Conservation (phyloP, 1,140 invertebrate species). For the Drosophila teissieri region DNA sequence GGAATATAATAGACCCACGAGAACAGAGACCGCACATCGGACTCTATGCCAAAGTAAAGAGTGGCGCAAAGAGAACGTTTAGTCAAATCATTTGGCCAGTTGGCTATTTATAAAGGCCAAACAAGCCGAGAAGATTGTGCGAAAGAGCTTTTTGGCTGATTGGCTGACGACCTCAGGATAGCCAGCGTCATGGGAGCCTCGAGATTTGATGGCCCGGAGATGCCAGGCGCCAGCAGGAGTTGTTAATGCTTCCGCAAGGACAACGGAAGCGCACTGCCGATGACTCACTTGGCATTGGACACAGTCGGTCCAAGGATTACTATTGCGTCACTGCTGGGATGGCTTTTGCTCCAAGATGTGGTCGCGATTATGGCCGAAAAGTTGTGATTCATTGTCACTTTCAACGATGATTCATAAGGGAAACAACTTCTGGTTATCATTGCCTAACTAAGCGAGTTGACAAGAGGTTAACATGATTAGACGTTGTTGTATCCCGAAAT, state of each 20-base stretch:
- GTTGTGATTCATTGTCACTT: constrained; percentile 14
- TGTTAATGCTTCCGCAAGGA: constrained; percentile 70
- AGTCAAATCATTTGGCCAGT: constrained; percentile 30
- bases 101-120: constrained; percentile 73
- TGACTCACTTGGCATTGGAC: constrained; percentile 68
- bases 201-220: constrained; percentile 39
- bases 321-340: constrained; percentile 62
- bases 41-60: constrained; percentile 44
- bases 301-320: constrained; percentile 63
- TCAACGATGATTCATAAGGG: constrained; percentile 25
- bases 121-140: constrained; percentile 40
- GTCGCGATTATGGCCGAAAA: constrained; percentile 12
- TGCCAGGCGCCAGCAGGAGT: constrained; percentile 52
- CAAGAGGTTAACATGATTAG: too few relatives aligned
- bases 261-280: constrained; percentile 44
- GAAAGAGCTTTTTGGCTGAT: constrained; percentile 58
- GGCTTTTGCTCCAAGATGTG: constrained; percentile 9
- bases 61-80: constrained; percentile 55
- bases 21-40: constrained; percentile 8
- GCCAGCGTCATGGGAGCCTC: neutral
- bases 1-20: constrained; percentile 28
- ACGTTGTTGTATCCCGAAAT: too few relatives aligned
- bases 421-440: neutral
- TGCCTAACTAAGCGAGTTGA: too few relatives aligned
- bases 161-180: constrained; percentile 12